Percentiles rank a stretch among this genome's conserved stretches.
These are phyloP conservation scores for Spodoptera frugiperda DNA, from an alignment of 1,140 invertebrate genomes.

Conservation along the genomic window DNA sequence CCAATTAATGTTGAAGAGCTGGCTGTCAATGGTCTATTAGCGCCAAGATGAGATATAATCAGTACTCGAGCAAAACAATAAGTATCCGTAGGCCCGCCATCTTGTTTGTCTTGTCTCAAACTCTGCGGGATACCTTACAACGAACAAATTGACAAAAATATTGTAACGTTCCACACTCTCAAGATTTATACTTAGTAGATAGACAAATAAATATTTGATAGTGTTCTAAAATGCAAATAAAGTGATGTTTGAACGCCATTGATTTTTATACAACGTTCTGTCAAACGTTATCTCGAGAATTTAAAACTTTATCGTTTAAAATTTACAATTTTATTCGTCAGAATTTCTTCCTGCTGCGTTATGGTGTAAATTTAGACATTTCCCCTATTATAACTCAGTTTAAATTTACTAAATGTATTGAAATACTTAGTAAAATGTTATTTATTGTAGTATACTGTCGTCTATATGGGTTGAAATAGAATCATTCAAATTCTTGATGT, in stretches of 20 bases:
- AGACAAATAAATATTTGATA: slow-evolving; percentile 21
- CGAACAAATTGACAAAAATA: slow-evolving; percentile 73
- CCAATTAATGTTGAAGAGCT: slow-evolving; percentile 59
- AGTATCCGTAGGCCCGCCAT: slow-evolving; percentile 72
- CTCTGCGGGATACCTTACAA: slow-evolving; percentile 64
- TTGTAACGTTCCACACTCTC: slow-evolving; percentile 38
- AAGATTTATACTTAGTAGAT: slow-evolving; percentile 28
- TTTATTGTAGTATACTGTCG: slow-evolving; percentile 22
- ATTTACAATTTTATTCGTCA: slow-evolving; percentile 12
- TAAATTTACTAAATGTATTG: slow-evolving; percentile 24
- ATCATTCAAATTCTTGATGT: slow-evolving; percentile 35
- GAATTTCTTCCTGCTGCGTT: slow-evolving; percentile 13
- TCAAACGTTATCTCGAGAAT: slow-evolving; percentile 24
- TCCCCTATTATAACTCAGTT: slow-evolving; percentile 37
- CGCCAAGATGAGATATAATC: slow-evolving; percentile 73
- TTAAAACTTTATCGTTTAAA: background rate
- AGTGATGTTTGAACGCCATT: slow-evolving; percentile 17
- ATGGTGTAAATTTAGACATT: slow-evolving; percentile 42
- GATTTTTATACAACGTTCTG: slow-evolving; percentile 38
- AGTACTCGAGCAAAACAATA: slow-evolving; percentile 71
- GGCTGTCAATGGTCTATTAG: slow-evolving; percentile 69
- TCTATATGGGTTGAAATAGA: slow-evolving; percentile 16
- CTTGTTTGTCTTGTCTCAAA: slow-evolving; percentile 71
- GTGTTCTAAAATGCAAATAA: slow-evolving; percentile 39
- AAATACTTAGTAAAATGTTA: slow-evolving; percentile 25